Evolutionary conservation across 2,113 vertebrate species (phyloP), one percentile per base, ranked within the genome.

Genomic region (Aegypius monachus): DNA sequence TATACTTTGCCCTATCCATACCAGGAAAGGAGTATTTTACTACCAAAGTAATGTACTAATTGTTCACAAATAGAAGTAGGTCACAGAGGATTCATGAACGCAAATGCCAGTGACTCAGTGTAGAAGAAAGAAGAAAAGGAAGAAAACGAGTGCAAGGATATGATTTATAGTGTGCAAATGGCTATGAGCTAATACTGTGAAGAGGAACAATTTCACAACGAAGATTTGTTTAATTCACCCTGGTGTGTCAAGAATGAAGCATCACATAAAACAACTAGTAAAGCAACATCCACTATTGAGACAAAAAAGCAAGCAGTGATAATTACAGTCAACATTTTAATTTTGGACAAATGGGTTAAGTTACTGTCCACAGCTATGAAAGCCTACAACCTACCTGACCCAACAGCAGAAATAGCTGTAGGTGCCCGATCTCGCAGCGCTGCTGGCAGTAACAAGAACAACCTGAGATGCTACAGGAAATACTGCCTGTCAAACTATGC

Each of bases 1-100:
- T 31, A 22, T 42, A 52, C 18, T 74, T 75, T 26, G 26, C 65
- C n/a, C 50, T 52, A 86, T 4, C 21, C 25, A 13, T 21, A 88
- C 6, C 4, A 22, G 61, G 68, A 84, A 91, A 95, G 56, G 26
- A 61, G 34, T 48, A 58, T 23, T 95, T 91, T 81, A 65, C 38
- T 71, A 84, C 48, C 56, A 32, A 88, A 90, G 75, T 80, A 81
- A 87, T 17, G 90, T 72, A 80, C 84, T 95, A 84, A 86, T 90
- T 96, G 56, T 55, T 88, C 7, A 21, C 53, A 74, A 96, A 96
- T 13, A 95, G 95, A 96, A 98, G 93, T 97, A 97, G 98, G 98
- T 97, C 98, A 97, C 5, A 22, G 86, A 96, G 94, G 94, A 97
- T 93, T 91, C 95, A 96, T 94, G 93, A 97, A 95, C 96, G 93